phyloP scores from a whole-genome alignment of 1,140 invertebrate genomes.

The Procambarus clarkii region DNA sequence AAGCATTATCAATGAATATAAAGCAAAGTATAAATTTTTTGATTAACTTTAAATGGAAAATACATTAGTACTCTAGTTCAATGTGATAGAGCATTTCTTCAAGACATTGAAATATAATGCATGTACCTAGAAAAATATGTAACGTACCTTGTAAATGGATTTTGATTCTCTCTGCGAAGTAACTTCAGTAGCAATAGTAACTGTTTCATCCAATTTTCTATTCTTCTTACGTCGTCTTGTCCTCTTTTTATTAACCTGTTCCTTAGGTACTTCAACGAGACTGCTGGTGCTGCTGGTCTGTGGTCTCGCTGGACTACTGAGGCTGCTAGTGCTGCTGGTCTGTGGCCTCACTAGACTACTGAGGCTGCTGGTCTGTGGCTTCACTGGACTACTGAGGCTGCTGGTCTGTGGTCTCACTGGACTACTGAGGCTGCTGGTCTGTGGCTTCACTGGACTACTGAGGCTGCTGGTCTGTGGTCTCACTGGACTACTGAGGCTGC shows the following conservation, averaged over 20 bases:
- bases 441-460: background rate
- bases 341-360: background rate
- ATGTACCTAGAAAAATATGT: background rate
- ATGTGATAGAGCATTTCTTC: background rate
- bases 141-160: background rate
- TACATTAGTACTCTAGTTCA: too few species aligned
- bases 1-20: background rate
- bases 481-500: background rate
- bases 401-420: background rate
- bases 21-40: background rate
- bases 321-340: background rate
- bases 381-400: background rate
- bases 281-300: background rate
- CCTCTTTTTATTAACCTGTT: background rate
- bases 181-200: background rate
- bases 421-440: background rate
- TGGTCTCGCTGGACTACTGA: background rate
- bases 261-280: background rate
- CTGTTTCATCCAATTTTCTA: background rate
- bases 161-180: background rate
- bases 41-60: too few species aligned
- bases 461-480: background rate
- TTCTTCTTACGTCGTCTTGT: background rate
- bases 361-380: background rate
- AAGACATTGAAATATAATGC: background rate